Evolutionary conservation across 2,113 vertebrate genomes (phyloP).

Genomic region (Nycticebus coucang): DNA sequence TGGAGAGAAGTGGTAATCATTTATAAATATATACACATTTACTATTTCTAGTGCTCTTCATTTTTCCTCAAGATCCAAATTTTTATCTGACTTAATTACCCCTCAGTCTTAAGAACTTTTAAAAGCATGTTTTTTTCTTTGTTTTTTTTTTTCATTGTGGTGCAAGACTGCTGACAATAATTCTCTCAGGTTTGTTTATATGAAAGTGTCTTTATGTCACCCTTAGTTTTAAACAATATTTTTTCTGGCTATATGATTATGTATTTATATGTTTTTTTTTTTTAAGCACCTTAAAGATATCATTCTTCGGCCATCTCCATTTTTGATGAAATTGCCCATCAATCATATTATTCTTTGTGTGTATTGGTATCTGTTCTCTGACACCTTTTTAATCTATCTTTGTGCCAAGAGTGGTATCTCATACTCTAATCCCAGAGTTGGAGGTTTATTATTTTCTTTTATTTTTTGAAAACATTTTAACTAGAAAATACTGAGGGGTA

Average conservation of each 20-base stretch:
- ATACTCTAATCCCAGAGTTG: too few species aligned
- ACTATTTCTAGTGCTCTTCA: neutral
- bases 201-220: neutral
- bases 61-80: neutral
- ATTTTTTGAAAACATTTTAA: neutral
- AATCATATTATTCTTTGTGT: neutral
- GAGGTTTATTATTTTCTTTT: neutral
- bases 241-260: neutral
- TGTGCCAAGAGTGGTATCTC: too few species aligned
- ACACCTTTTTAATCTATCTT: neutral
- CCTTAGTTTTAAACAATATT: neutral
- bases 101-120: neutral
- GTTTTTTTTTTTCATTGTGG: neutral
- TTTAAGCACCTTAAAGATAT: neutral
- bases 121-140: neutral
- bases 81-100: neutral
- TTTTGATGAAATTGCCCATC: neutral
- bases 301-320: neutral
- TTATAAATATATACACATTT: neutral
- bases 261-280: neutral
- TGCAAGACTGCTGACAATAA: neutral
- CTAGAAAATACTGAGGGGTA: neutral
- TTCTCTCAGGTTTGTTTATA: neutral
- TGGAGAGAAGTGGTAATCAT: neutral
- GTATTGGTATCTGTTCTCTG: neutral